These are phyloP conservation scores for Palythoa grandis DNA, from an alignment of 92 coral and sea anemone species.

Conservation along the genomic window DNA sequence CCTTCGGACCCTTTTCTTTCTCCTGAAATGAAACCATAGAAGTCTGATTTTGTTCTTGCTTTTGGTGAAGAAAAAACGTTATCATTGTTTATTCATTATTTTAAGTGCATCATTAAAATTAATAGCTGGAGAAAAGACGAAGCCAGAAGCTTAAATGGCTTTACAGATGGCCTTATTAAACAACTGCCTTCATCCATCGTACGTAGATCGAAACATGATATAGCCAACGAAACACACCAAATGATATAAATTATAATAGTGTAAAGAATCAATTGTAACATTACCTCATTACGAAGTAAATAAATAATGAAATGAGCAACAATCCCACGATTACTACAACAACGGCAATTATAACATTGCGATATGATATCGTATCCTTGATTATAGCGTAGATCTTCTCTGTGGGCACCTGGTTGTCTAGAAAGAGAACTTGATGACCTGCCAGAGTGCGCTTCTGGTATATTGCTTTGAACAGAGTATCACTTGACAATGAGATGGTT, in stretches of 20 bases:
- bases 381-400: neutral
- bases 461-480: constrained; percentile 8
- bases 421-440: constrained; percentile 12
- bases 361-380: neutral
- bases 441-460: neutral
- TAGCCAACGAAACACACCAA: no score
- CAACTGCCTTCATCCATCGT: no score
- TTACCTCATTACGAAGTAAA: constrained; percentile 36
- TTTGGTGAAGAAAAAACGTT: no score
- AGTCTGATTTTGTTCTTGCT: neutral
- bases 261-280: neutral
- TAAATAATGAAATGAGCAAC: neutral
- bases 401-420: neutral
- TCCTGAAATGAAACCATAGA: constrained; percentile 5
- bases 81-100: neutral
- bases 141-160: no score
- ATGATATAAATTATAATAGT: no score
- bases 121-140: no score
- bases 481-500: neutral
- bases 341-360: constrained; percentile 8
- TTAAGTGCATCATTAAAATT: no score
- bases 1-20: constrained; percentile 3
- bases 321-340: constrained; percentile 31
- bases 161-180: no score
- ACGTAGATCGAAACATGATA: no score